Evolutionary conservation across 1,140 invertebrate genomes (phyloP).

Genomic region (Homarus americanus): DNA sequence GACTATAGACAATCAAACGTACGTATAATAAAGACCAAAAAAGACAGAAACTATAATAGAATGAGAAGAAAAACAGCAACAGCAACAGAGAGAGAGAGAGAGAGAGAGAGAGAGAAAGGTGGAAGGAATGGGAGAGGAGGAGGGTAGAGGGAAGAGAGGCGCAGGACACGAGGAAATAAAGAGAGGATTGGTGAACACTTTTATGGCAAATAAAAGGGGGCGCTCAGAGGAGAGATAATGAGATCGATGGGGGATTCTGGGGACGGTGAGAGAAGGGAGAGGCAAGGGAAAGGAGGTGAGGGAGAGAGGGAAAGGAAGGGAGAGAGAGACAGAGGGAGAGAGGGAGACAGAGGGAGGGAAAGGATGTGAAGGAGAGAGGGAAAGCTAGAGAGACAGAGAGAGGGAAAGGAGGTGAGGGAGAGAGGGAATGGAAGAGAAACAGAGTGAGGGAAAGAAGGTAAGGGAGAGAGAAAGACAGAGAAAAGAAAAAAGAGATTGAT

Average conservation of each 20-base stretch:
- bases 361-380: too few species aligned
- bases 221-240: not conserved
- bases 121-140: not conserved
- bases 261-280: not conserved
- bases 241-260: not conserved
- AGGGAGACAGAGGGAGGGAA: too few species aligned
- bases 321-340: too few species aligned
- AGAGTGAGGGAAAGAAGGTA: not conserved
- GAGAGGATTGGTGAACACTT: not conserved
- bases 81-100: not conserved
- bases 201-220: conserved; percentile 16
- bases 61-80: not conserved
- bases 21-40: too few species aligned
- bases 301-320: too few species aligned
- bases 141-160: not conserved
- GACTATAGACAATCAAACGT: too few species aligned
- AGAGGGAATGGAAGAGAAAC: too few species aligned
- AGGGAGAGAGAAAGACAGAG: not conserved
- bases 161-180: conserved; percentile 1
- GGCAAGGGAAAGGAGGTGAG: too few species aligned
- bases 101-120: not conserved
- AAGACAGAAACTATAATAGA: not conserved
- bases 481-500: not conserved
- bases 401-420: too few species aligned
- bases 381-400: too few species aligned